These are phyloP conservation scores for Megalopta genalis DNA, from an alignment of 1,140 invertebrate species.

Conservation along the genomic window DNA sequence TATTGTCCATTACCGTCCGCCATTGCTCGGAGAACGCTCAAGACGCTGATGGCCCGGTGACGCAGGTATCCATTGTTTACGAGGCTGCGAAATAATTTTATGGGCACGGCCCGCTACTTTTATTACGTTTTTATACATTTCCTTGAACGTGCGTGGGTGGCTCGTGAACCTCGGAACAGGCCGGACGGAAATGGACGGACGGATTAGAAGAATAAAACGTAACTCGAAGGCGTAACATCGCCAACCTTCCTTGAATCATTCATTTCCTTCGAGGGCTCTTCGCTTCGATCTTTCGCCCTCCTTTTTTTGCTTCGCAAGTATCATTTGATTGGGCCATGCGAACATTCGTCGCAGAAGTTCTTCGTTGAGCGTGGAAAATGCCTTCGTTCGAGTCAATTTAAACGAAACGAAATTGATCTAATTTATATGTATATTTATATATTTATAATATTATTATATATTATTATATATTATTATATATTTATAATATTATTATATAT, in stretches of 20 bases:
- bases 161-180: not conserved
- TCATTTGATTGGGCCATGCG: too few species aligned
- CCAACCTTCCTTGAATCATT: not conserved
- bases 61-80: conserved; percentile 38
- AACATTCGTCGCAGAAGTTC: too few species aligned
- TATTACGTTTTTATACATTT: conserved; percentile 42
- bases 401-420: too few species aligned
- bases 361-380: too few species aligned
- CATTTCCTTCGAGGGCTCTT: not conserved
- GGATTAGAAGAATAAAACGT: not conserved
- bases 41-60: conserved; percentile 35
- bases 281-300: too few species aligned
- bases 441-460: too few species aligned
- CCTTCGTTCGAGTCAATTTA: too few species aligned
- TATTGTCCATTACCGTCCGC: conserved; percentile 33
- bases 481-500: too few species aligned
- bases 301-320: too few species aligned
- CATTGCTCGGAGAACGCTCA: conserved; percentile 8
- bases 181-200: not conserved
- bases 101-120: not conserved
- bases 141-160: not conserved
- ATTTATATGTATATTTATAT: too few species aligned
- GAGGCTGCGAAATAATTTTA: conserved; percentile 45
- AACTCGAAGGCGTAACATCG: not conserved
- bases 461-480: too few species aligned